Conservation (phyloP, 2,113 vertebrate genomes). For the Tachysurus vachellii region DNA sequence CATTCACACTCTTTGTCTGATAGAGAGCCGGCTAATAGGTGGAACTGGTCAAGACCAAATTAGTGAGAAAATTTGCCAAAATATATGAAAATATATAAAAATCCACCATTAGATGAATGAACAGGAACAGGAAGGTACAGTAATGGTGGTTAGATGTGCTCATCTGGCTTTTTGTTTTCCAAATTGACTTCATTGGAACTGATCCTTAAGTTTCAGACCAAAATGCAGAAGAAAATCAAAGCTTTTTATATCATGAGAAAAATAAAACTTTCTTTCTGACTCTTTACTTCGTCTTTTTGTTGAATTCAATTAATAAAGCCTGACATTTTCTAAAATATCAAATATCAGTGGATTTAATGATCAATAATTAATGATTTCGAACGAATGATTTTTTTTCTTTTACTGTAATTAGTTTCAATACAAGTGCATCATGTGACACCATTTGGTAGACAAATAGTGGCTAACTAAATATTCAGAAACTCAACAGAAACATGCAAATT, state of each 20-base stretch:
- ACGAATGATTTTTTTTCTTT: too few relatives aligned
- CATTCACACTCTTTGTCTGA: not conserved
- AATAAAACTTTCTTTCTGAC: not conserved
- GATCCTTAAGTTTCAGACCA: constrained; percentile 68
- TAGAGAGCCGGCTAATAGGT: not conserved
- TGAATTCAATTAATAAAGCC: not conserved
- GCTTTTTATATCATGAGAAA: not conserved
- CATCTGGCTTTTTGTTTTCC: constrained; percentile 69
- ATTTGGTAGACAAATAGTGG: not conserved
- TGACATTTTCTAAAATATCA: not conserved
- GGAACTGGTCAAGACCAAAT: not conserved
- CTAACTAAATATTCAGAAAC: not conserved
- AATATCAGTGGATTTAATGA: not conserved
- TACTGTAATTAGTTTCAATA: constrained; percentile 1
- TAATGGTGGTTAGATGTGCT: constrained; percentile 67
- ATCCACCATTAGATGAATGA: not conserved
- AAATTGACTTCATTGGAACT: constrained; percentile 72
- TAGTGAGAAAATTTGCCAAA: not conserved
- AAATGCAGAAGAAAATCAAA: constrained; percentile 64
- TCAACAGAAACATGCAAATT: constrained; percentile 24
- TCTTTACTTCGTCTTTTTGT: too few relatives aligned
- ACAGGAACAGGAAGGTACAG: too few relatives aligned
- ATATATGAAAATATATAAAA: too few relatives aligned
- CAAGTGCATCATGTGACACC: not conserved
- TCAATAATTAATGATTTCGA: not conserved